Percentiles rank a stretch among this genome's conserved stretches.
These are phyloP conservation scores for Verasper variegatus DNA, from an alignment of 2,113 vertebrate species.

Conservation along the genomic window DNA sequence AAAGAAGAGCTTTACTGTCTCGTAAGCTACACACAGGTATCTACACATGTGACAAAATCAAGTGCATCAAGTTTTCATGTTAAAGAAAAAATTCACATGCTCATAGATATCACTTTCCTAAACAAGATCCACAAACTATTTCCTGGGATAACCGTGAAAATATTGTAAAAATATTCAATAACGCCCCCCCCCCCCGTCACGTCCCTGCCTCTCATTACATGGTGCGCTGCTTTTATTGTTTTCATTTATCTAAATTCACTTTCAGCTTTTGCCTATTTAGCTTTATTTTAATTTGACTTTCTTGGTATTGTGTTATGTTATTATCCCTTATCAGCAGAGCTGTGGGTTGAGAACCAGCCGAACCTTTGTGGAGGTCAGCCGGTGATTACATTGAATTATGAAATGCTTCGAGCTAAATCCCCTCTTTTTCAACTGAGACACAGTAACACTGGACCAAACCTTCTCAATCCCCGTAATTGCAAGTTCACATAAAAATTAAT, in stretches of 20 bases:
- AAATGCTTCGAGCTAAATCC: constrained; percentile 48
- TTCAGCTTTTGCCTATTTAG: background rate
- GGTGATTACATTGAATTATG: constrained; percentile 45
- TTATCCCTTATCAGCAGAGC: constrained; percentile 44
- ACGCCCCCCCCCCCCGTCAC: too few species aligned
- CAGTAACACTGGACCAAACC: constrained; percentile 26
- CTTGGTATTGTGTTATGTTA: constrained; percentile 21
- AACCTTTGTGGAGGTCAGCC: constrained; percentile 45
- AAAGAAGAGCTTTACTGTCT: too few species aligned
- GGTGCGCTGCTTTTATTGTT: background rate
- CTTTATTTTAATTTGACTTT: constrained; percentile 13
- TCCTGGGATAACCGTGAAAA: too few species aligned
- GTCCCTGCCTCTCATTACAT: background rate
- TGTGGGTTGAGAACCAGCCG: background rate
- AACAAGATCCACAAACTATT: too few species aligned
- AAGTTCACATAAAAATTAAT: constrained; percentile 65
- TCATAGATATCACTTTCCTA: too few species aligned
- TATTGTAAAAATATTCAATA: too few species aligned
- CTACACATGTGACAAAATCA: background rate
- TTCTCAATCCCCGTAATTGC: constrained; percentile 39
- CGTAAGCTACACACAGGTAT: too few species aligned
- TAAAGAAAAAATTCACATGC: too few species aligned
- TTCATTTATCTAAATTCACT: background rate
- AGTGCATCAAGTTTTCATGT: background rate
- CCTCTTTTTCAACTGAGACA: constrained; percentile 28